These are phyloP conservation scores for Sternarchorhynchus goeldii DNA, from an alignment of 2,797 vertebrate genomes.

Conservation along the genomic window DNA sequence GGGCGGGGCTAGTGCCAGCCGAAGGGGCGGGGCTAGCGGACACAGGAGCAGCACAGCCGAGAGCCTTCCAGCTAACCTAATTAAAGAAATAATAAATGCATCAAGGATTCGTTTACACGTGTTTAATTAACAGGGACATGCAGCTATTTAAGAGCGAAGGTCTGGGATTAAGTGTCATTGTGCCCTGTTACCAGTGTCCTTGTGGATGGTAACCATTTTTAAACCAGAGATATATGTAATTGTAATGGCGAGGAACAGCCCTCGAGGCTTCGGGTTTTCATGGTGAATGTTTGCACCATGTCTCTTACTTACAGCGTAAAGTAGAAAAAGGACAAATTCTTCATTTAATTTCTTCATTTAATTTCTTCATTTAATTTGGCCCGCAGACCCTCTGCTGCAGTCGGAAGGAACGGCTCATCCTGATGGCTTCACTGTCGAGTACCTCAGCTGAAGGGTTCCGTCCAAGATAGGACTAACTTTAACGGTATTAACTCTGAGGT, in stretches of 20 bases:
- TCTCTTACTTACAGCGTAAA: not conserved
- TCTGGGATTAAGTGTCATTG: not conserved
- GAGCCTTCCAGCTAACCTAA: conserved; percentile 10
- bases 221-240: conserved; percentile 11
- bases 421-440: too few relatives aligned
- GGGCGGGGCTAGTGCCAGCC: conserved; percentile 43
- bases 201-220: not conserved
- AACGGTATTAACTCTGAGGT: too few relatives aligned
- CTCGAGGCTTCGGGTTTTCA: not conserved
- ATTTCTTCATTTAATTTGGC: too few relatives aligned
- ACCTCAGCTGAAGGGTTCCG: too few relatives aligned
- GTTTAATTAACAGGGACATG: conserved; percentile 27
- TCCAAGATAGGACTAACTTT: too few relatives aligned
- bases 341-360: too few relatives aligned
- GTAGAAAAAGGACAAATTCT: not conserved
- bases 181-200: not conserved
- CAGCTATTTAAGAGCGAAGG: conserved; percentile 8
- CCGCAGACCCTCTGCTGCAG: too few relatives aligned
- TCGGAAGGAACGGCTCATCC: too few relatives aligned
- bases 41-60: conserved; percentile 11
- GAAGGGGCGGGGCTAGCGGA: not conserved
- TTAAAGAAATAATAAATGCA: not conserved
- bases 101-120: conserved; percentile 26
- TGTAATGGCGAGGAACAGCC: not conserved
- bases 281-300: not conserved